Percentiles rank a stretch among this genome's conserved stretches.
Evolutionary conservation across 2,888 invertebrate genomes (phyloP).

Genomic region (Standfussiana lucernea): DNA sequence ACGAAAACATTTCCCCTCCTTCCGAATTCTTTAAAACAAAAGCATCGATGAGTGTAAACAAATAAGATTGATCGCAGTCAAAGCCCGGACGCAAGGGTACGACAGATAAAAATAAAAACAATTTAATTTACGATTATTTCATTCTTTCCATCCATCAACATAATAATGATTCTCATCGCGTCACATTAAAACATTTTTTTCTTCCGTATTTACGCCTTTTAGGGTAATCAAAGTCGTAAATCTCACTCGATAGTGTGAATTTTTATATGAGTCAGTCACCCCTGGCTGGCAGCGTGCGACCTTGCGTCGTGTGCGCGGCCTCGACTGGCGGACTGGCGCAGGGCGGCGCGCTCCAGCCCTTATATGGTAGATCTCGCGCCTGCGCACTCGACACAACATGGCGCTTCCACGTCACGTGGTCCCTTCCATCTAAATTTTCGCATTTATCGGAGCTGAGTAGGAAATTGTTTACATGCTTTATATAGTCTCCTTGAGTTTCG

Average conservation of each 20-base stretch:
- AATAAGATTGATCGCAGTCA: slow-evolving; percentile 57
- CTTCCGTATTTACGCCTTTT: slow-evolving; percentile 80
- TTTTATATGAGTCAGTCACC: slow-evolving; percentile 86
- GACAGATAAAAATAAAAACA: slow-evolving; percentile 52
- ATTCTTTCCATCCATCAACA: slow-evolving; percentile 71
- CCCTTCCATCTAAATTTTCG: slow-evolving; percentile 79
- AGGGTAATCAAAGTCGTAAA: slow-evolving; percentile 80
- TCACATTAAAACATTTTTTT: slow-evolving; percentile 71
- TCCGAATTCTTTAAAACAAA: slow-evolving; percentile 36
- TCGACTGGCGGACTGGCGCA: slow-evolving; percentile 73
- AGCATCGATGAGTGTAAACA: slow-evolving; percentile 44
- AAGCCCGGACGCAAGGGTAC: slow-evolving; percentile 58
- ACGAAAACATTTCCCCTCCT: slow-evolving; percentile 32
- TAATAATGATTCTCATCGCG: slow-evolving; percentile 63
- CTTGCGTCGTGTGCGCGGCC: slow-evolving; percentile 75
- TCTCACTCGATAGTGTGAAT: slow-evolving; percentile 81
- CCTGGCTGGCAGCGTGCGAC: slow-evolving; percentile 72
- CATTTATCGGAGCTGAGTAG: slow-evolving; percentile 65
- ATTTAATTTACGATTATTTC: slow-evolving; percentile 62
- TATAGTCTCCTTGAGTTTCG: slow-evolving; percentile 58
- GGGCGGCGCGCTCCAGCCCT: slow-evolving; percentile 77
- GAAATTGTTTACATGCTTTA: slow-evolving; percentile 63
- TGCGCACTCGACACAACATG: slow-evolving; percentile 61
- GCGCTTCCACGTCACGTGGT: slow-evolving; percentile 81
- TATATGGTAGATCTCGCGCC: slow-evolving; percentile 74